Evolutionary conservation across 1,140 invertebrate genomes (phyloP).

Genomic region (Microvelia longipes): DNA sequence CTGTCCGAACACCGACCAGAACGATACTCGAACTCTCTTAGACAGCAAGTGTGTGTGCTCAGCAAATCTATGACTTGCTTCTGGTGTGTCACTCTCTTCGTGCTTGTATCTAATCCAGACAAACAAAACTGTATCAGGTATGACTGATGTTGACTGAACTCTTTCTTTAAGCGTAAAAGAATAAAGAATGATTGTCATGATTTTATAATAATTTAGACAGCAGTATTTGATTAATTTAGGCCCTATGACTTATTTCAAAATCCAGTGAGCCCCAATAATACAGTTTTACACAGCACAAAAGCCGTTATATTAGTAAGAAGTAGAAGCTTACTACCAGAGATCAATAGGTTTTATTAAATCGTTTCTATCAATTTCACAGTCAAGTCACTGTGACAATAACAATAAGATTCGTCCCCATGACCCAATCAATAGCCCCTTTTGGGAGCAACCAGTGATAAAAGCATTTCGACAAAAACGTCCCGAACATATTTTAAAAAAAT

Average conservation of each 20-base stretch:
- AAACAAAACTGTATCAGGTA: not conserved
- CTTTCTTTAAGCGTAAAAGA: not conserved
- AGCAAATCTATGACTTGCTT: not conserved
- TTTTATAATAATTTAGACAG: not conserved
- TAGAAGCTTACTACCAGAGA: too few relatives aligned
- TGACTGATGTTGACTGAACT: not conserved
- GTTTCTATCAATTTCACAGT: too few relatives aligned
- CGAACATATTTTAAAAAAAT: too few relatives aligned
- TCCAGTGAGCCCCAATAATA: not conserved
- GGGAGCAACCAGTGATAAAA: too few relatives aligned
- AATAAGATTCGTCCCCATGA: too few relatives aligned
- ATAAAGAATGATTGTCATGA: not conserved
- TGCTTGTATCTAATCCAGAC: conserved; percentile 6
- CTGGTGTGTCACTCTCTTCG: not conserved
- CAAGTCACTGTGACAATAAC: too few relatives aligned
- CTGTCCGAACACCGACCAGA: conserved; percentile 3
- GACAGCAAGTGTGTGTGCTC: conserved; percentile 5
- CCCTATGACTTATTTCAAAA: not conserved
- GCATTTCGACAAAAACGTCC: too few relatives aligned
- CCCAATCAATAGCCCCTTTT: too few relatives aligned
- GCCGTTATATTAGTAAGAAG: too few relatives aligned
- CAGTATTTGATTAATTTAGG: not conserved
- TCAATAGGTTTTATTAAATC: too few relatives aligned
- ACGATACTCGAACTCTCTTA: conserved; percentile 6
- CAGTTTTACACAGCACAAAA: not conserved